Percentiles rank a stretch among this genome's conserved stretches.
Evolutionary conservation across 2,797 vertebrate genomes (phyloP).

Genomic region (Crenuchus spilurus): DNA sequence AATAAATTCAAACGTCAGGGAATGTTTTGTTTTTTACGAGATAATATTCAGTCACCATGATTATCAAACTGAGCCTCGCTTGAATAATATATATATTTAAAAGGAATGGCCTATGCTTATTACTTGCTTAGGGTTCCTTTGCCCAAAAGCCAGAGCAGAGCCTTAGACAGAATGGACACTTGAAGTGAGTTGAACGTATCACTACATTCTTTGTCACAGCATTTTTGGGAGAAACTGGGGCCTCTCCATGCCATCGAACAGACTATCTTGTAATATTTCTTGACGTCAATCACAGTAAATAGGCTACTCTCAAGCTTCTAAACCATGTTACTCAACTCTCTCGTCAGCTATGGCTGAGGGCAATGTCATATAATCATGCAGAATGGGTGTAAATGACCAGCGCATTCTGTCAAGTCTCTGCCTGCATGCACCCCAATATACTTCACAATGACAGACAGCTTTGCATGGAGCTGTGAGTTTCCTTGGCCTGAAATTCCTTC

Average conservation of each 20-base stretch:
- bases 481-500: slow-evolving; percentile 8
- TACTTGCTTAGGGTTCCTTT: background rate
- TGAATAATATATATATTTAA: background rate
- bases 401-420: slow-evolving; percentile 29
- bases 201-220: background rate
- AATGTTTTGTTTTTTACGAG: background rate
- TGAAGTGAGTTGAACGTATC: background rate
- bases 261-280: background rate
- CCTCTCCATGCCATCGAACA: background rate
- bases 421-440: slow-evolving; percentile 10
- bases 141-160: background rate
- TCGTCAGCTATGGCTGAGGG: slow-evolving; percentile 29
- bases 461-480: slow-evolving; percentile 32
- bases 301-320: background rate
- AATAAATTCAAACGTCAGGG: background rate
- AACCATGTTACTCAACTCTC: background rate
- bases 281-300: background rate
- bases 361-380: slow-evolving; percentile 24
- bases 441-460: slow-evolving; percentile 19
- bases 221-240: background rate
- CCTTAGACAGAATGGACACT: background rate
- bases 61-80: background rate
- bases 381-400: slow-evolving; percentile 32
- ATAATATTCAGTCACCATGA: too few species aligned
- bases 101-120: background rate